phyloP scores from a whole-genome alignment of 37 sponge, comb jelly and placozoan genomes.

The Oopsacas minuta region DNA sequence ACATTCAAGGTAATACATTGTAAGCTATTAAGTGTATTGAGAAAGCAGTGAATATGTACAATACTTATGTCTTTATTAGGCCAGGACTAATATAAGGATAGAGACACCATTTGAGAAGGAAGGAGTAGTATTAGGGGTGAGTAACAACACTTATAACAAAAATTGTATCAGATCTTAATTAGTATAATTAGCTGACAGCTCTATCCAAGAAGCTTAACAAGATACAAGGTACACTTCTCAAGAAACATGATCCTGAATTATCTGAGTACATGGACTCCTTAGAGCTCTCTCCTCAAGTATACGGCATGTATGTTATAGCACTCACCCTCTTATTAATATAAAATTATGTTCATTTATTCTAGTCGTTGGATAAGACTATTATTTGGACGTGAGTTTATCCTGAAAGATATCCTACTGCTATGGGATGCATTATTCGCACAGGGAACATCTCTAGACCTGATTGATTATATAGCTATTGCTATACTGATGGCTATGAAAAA shows the following conservation, averaged over 20 bases:
- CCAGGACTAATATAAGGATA: not conserved
- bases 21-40: not conserved
- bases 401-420: slow-evolving; percentile 61
- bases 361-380: slow-evolving; percentile 93
- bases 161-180: too few species aligned
- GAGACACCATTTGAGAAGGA: slow-evolving; percentile 8
- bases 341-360: slow-evolving; percentile 14
- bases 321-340: not conserved
- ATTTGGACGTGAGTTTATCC: slow-evolving; percentile 90
- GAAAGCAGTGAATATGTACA: not conserved
- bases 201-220: slow-evolving; percentile 60
- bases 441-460: slow-evolving; percentile 51
- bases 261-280: slow-evolving; percentile 47
- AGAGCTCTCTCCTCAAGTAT: slow-evolving; percentile 77
- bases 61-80: not conserved
- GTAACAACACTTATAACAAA: too few species aligned
- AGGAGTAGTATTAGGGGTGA: not conserved
- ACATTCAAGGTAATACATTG: not conserved
- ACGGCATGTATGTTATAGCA: slow-evolving; percentile 70
- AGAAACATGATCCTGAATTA: slow-evolving; percentile 58
- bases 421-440: slow-evolving; percentile 97
- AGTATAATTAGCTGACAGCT: slow-evolving; percentile 40
- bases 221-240: slow-evolving; percentile 68
- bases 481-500: slow-evolving; percentile 76
- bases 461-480: slow-evolving; percentile 84